Evolutionary conservation across 1,140 invertebrate genomes (phyloP).

Genomic region (Drosophila gunungcola): DNA sequence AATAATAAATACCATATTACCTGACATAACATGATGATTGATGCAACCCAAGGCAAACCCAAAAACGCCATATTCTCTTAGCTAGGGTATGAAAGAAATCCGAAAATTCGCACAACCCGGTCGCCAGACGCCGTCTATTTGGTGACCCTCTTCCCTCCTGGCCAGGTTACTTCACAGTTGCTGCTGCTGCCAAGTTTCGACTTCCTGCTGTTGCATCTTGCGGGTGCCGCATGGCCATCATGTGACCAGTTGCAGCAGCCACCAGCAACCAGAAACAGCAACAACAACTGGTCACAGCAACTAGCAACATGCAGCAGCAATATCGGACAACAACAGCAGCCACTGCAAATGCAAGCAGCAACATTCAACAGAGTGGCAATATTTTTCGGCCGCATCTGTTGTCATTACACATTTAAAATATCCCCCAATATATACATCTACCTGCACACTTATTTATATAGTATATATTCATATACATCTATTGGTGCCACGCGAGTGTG

Average conservation of each 20-base stretch:
- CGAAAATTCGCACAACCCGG: slow-evolving; percentile 6
- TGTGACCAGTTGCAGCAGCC: slow-evolving; percentile 34
- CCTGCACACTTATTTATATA: background rate
- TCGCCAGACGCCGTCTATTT: slow-evolving; percentile 14
- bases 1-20: no score
- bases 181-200: slow-evolving; percentile 40
- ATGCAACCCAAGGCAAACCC: no score
- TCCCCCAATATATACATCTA: slow-evolving; percentile 11
- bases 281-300: slow-evolving; percentile 10
- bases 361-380: slow-evolving; percentile 55
- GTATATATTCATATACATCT: background rate
- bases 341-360: slow-evolving; percentile 7
- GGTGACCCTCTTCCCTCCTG: slow-evolving; percentile 38
- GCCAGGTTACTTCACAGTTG: slow-evolving; percentile 57
- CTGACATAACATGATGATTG: no score
- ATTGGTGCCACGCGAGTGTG: slow-evolving; percentile 1
- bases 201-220: slow-evolving; percentile 62
- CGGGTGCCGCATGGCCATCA: slow-evolving; percentile 46
- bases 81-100: slow-evolving; percentile 5
- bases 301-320: slow-evolving; percentile 16
- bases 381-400: slow-evolving; percentile 62
- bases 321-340: slow-evolving; percentile 3
- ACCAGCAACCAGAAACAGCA: slow-evolving; percentile 18
- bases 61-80: background rate
- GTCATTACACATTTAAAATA: slow-evolving; percentile 50